A percentile compares a stretch with the other conserved stretches of the same genome.
Evolutionary conservation across 2,888 invertebrate genomes (phyloP).

Genomic region (Brachyptera putata): DNA sequence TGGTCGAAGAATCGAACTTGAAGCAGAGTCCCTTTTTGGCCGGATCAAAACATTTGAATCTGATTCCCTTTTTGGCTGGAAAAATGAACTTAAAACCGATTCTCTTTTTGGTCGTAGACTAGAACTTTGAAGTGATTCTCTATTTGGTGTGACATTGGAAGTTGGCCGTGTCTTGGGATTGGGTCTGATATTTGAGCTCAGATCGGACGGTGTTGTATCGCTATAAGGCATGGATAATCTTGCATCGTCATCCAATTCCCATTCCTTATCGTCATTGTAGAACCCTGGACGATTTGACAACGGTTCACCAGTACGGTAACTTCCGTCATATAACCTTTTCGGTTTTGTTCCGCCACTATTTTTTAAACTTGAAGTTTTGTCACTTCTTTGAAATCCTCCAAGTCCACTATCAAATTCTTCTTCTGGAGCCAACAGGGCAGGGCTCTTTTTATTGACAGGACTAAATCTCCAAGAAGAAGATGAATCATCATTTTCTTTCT

Average conservation of each 20-base stretch:
- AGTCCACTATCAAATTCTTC: conserved; percentile 4
- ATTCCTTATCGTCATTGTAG: conserved; percentile 76
- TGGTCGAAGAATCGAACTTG: not conserved
- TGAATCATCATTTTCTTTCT: conserved; percentile 3
- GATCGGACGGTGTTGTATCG: conserved; percentile 24
- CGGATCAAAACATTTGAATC: not conserved
- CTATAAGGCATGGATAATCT: not conserved
- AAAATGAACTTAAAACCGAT: not conserved
- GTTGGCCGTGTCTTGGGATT: not conserved
- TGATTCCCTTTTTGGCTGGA: not conserved
- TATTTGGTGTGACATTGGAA: not conserved
- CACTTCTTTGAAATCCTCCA: not conserved
- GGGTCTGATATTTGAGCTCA: conserved; percentile 7
- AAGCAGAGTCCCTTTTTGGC: not conserved
- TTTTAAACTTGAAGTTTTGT: conserved; percentile 10
- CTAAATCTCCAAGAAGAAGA: conserved; percentile 11
- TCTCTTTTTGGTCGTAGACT: not conserved
- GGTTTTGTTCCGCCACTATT: conserved; percentile 48
- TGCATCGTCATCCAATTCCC: conserved; percentile 67
- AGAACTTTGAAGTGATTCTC: too few relatives aligned
- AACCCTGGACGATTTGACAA: conserved; percentile 66
- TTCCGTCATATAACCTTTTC: conserved; percentile 71
- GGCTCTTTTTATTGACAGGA: not conserved
- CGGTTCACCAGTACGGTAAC: conserved; percentile 82
- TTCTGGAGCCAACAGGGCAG: not conserved